phyloP scores from a whole-genome alignment of 2,888 invertebrate species.

The Invenusta paracnida region DNA sequence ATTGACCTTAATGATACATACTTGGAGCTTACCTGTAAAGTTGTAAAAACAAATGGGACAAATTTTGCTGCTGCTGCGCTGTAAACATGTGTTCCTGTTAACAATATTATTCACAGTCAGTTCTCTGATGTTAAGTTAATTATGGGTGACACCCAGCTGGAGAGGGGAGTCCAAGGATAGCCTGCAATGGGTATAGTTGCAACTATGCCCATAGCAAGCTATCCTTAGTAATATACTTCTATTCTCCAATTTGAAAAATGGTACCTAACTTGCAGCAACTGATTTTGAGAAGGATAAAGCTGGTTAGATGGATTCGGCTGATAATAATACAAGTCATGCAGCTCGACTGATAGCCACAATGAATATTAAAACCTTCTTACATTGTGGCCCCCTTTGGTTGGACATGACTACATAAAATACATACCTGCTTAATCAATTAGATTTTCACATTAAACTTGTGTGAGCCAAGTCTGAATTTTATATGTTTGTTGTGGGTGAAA shows the following conservation, averaged over 20 bases:
- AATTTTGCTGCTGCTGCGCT: not conserved
- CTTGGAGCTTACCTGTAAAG: conserved; percentile 11
- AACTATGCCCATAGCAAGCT: not conserved
- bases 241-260: conserved; percentile 6
- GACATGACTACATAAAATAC: not conserved
- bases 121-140: not conserved
- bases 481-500: not conserved
- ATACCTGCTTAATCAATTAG: conserved; percentile 13
- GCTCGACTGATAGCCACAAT: not conserved
- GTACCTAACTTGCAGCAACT: not conserved
- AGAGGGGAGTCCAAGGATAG: too few relatives aligned
- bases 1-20: conserved; percentile 1
- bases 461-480: conserved; percentile 7
- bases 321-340: not conserved
- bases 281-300: not conserved
- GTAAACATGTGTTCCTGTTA: not conserved
- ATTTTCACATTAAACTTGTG: conserved; percentile 9
- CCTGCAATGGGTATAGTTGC: too few relatives aligned
- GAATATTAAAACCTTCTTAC: not conserved
- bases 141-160: not conserved
- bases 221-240: not conserved
- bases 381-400: not conserved
- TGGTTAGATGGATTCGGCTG: conserved; percentile 3
- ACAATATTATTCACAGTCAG: not conserved
- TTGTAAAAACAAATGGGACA: not conserved